These are phyloP conservation scores for Pseudochromis fuscus DNA, from an alignment of 2,797 vertebrate species.

Conservation along the genomic window DNA sequence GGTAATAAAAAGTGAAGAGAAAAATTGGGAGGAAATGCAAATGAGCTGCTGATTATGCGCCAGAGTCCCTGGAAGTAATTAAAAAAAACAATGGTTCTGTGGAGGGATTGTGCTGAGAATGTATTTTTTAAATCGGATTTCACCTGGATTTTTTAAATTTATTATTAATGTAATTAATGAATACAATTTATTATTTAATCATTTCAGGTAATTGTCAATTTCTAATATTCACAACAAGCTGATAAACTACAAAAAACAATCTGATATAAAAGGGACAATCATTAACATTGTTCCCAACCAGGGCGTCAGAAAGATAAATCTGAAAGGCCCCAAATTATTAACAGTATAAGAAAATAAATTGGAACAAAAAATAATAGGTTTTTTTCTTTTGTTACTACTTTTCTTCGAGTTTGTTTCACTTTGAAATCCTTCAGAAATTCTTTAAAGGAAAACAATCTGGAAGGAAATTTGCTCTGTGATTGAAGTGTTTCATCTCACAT, in stretches of 20 bases:
- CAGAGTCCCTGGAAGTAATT: slow-evolving; percentile 65
- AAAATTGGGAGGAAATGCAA: slow-evolving; percentile 68
- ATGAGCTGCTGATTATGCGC: slow-evolving; percentile 74
- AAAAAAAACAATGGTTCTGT: slow-evolving; percentile 52
- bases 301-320: slow-evolving; percentile 4
- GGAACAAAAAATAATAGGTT: neutral
- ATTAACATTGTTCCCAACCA: too few relatives aligned
- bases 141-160: slow-evolving; percentile 42
- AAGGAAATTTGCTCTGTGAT: slow-evolving; percentile 3
- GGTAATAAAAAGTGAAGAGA: slow-evolving; percentile 68
- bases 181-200: slow-evolving; percentile 14
- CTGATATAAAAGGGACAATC: neutral
- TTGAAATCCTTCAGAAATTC: neutral
- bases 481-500: neutral
- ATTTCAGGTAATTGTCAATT: neutral
- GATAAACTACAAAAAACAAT: neutral
- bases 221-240: slow-evolving; percentile 15
- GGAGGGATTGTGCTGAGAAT: slow-evolving; percentile 55
- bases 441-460: neutral
- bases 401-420: neutral
- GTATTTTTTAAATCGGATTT: slow-evolving; percentile 39
- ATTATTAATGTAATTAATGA: slow-evolving; percentile 10
- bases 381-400: neutral
- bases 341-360: neutral
- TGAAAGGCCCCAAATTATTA: neutral